Conservation (phyloP, 2,888 invertebrate genomes). For the Drosophila ustulata region DNA sequence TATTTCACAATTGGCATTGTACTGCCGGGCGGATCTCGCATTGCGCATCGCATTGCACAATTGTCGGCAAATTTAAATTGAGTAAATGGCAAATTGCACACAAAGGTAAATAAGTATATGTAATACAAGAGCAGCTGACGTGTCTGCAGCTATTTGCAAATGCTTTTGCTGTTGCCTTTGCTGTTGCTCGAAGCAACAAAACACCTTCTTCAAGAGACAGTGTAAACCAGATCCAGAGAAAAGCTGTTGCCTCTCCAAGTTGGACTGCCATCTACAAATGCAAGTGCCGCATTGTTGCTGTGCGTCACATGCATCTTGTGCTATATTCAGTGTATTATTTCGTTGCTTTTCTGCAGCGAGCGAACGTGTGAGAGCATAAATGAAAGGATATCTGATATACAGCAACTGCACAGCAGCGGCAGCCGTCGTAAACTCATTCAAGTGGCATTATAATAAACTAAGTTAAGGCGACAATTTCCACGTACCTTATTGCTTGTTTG, state of each 20-base stretch:
- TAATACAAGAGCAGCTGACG: constrained; percentile 45
- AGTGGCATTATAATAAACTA: constrained; percentile 79
- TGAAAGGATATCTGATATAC: constrained; percentile 61
- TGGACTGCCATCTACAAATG: not conserved
- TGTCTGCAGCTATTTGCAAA: constrained; percentile 51
- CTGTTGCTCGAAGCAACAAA: not conserved
- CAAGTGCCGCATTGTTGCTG: constrained; percentile 3
- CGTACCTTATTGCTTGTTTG: constrained; percentile 77
- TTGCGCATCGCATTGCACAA: constrained; percentile 24
- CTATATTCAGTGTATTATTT: constrained; percentile 61
- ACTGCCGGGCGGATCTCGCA: constrained; percentile 1
- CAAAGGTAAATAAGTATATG: constrained; percentile 49
- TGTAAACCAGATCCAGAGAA: constrained; percentile 23
- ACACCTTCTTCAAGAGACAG: constrained; percentile 19
- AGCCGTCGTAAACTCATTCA: constrained; percentile 66
- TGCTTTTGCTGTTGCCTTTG: constrained; percentile 4
- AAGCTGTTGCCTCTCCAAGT: not conserved
- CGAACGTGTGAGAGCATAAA: constrained; percentile 62
- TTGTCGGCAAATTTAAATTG: constrained; percentile 67
- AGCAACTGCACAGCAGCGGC: constrained; percentile 17
- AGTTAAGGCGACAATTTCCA: constrained; percentile 78
- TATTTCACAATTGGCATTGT: constrained; percentile 36
- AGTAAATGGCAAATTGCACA: constrained; percentile 76
- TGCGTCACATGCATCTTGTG: constrained; percentile 43
- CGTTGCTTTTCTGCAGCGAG: constrained; percentile 49